phyloP scores from a whole-genome alignment of 2,113 vertebrate species.

The Silurus glanis region DNA sequence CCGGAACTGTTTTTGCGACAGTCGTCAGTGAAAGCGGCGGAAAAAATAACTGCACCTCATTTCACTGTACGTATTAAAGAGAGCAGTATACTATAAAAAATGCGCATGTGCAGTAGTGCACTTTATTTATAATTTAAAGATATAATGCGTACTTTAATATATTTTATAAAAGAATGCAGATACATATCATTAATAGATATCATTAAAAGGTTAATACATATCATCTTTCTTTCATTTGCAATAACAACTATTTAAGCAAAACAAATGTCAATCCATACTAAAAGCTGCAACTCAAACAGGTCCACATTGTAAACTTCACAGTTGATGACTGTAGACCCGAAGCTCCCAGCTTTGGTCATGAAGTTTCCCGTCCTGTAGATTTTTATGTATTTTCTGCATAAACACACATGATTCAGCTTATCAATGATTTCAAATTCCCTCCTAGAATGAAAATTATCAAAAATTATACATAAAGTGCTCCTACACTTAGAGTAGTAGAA shows the following conservation, averaged over 20 bases:
- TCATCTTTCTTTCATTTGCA: neutral
- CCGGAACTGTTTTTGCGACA: slow-evolving; percentile 45
- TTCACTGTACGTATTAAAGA: too few species aligned
- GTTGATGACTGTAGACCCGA: neutral
- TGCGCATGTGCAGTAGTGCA: neutral
- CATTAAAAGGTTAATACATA: neutral
- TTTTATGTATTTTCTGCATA: neutral
- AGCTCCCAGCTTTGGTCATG: neutral
- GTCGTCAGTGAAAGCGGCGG: neutral
- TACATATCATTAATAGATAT: neutral
- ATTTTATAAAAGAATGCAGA: neutral
- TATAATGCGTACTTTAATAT: neutral
- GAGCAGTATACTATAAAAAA: too few species aligned
- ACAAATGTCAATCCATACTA: neutral
- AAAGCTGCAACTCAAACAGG: neutral
- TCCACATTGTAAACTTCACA: neutral
- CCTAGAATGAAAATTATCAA: neutral
- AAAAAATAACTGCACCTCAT: neutral
- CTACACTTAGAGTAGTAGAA: neutral
- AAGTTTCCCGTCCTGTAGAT: neutral
- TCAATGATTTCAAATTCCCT: neutral
- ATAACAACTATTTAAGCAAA: neutral
- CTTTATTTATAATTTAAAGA: neutral
- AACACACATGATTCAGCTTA: neutral
- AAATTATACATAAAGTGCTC: too few species aligned